Evolutionary conservation across 2,888 invertebrate species (phyloP).

Genomic region (Hemaris fuciformis): DNA sequence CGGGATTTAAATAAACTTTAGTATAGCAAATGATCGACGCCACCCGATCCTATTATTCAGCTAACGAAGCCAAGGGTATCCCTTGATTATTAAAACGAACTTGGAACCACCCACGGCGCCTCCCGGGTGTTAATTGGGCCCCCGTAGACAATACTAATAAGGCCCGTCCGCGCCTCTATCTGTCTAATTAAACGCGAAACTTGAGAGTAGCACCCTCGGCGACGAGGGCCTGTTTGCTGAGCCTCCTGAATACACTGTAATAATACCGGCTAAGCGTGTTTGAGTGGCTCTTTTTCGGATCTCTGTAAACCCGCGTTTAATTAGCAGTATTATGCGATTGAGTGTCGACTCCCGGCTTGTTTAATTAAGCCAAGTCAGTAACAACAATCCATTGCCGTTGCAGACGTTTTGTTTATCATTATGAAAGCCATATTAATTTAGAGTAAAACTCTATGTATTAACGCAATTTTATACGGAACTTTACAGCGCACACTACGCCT

Average conservation of each 20-base stretch:
- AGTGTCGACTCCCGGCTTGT: constrained; percentile 76
- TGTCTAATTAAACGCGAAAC: constrained; percentile 82
- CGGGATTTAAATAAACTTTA: not conserved
- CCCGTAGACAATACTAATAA: constrained; percentile 82
- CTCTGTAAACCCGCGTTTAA: constrained; percentile 80
- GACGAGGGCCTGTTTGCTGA: constrained; percentile 76
- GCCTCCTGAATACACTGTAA: constrained; percentile 79
- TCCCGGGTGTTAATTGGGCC: constrained; percentile 80
- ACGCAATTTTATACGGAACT: not conserved
- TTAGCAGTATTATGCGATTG: constrained; percentile 79
- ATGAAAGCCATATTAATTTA: constrained; percentile 19
- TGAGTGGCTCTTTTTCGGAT: constrained; percentile 80
- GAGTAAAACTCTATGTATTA: not conserved
- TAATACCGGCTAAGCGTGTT: constrained; percentile 81
- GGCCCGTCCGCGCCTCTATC: constrained; percentile 80
- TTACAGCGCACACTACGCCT: not conserved
- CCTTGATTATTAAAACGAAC: constrained; percentile 80
- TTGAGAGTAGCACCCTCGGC: constrained; percentile 79
- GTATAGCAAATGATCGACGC: constrained; percentile 41
- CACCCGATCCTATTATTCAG: constrained; percentile 75
- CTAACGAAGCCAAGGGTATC: constrained; percentile 78
- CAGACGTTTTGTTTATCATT: constrained; percentile 54
- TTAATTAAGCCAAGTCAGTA: constrained; percentile 80
- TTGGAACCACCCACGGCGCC: constrained; percentile 73
- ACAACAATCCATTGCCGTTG: constrained; percentile 71